phyloP scores from a whole-genome alignment of 37 sponge, comb jelly and placozoan species.

The Geodia barretti region DNA sequence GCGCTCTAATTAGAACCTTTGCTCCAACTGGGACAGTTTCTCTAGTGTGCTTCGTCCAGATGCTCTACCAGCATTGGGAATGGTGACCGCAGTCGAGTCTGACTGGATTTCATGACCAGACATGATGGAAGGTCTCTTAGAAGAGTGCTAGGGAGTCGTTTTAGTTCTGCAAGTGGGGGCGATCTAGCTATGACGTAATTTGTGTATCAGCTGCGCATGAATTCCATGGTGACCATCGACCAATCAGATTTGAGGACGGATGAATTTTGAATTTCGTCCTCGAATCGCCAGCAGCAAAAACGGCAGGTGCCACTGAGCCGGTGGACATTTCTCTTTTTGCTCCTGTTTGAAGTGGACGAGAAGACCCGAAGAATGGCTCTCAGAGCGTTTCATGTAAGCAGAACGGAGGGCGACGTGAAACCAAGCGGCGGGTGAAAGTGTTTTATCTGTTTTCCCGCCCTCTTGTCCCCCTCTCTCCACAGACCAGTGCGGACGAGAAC shows the following conservation, averaged over 20 bases:
- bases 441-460: too few relatives aligned
- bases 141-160: neutral
- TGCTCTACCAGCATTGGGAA: conserved; percentile 10
- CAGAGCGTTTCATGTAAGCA: conserved; percentile 2
- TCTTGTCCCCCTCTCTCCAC: neutral
- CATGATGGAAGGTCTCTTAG: too few relatives aligned
- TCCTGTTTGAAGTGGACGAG: too few relatives aligned
- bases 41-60: conserved; percentile 6
- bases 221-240: neutral
- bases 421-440: too few relatives aligned
- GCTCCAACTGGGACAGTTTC: conserved; percentile 7
- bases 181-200: neutral
- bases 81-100: too few relatives aligned
- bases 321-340: too few relatives aligned
- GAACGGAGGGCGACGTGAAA: neutral
- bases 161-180: neutral
- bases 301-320: too few relatives aligned
- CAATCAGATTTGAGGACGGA: neutral
- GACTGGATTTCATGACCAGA: too few relatives aligned
- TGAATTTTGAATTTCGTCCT: neutral
- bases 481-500: neutral
- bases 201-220: neutral
- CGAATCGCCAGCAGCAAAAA: neutral
- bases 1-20: conserved; percentile 7
- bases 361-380: conserved; percentile 4